phyloP scores from a whole-genome alignment of 2,888 invertebrate species.

The Galerucella nymphaeae region DNA sequence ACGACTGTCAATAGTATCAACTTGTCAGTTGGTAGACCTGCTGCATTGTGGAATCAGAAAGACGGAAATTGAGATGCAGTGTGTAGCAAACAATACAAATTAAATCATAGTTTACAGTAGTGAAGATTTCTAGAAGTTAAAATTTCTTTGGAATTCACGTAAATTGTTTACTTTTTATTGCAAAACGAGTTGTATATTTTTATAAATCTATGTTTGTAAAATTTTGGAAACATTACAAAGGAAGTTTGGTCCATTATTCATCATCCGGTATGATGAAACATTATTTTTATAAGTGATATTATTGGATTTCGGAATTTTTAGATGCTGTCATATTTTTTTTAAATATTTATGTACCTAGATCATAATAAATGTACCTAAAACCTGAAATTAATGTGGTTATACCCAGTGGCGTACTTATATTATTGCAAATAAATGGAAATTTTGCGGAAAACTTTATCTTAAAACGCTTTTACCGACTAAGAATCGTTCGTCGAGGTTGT shows the following conservation, averaged over 20 bases:
- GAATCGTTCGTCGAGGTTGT: slow-evolving; percentile 10
- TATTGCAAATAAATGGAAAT: not conserved
- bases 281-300: not conserved
- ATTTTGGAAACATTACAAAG: not conserved
- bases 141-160: no score
- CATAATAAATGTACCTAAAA: no score
- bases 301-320: not conserved
- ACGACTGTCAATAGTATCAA: no score
- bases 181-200: not conserved
- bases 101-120: no score
- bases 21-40: no score
- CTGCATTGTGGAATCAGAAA: no score
- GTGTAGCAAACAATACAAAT: no score
- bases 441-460: not conserved
- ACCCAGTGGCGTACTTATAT: no score
- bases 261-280: not conserved
- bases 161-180: no score
- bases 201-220: not conserved
- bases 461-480: not conserved
- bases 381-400: no score
- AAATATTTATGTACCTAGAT: not conserved
- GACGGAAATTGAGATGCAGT: no score
- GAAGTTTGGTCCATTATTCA: slow-evolving; percentile 2
- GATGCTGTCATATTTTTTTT: not conserved
- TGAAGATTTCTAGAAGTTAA: no score